Base-by-base conservation (phyloP, 2,797 vertebrate genomes). In the Melanotaenia maccullochi region DNA sequence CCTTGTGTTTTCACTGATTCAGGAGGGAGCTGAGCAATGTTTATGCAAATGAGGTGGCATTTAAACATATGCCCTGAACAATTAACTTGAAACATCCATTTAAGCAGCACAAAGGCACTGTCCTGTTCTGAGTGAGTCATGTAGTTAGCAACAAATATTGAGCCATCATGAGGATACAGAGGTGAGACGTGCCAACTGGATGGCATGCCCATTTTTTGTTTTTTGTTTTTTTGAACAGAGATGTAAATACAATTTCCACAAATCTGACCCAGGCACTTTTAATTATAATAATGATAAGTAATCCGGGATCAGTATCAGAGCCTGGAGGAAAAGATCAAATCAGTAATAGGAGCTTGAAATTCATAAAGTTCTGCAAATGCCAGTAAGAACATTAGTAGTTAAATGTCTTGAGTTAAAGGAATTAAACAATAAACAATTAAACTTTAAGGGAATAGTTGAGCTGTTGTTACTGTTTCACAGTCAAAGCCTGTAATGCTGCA, bases 21-120 rank as follows among this genome's bases (percentile, higher is more conserved):
- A 60, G 9, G 75, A 49, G 82, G 86, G 89, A 89, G 87, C 89
- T 84, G 84, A 89, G 81, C 83, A 81, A 82, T 85, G 86, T 92
- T 92, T 91, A 92, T 93, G 89, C 58, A 92, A 93, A 93, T 90
- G 75, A 87, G 81, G 72, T 85, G 79, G 84, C 86, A 86, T 93
- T 93, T 90, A 89, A 90, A 90, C 89, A 87, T 85, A 87, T 86
- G 85, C 87, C 84, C 87, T 3, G 28, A 86, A 88, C 88, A 88
- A 90, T 92, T 89, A 90, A 86, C 79, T 84, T 86, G 77, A 89
- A 90, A 90, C 75, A 82, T 86, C 73, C 65, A 75, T 89, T 89
- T 88, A 89, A 89, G 73, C 82, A 30, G 68, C 71, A 82, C 54
- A 81, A 88, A 89, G 87, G 84, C 76, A 84, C 44, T 1, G 35